Conservation (phyloP, 1,140 invertebrate species). For the Plutomurus gul region DNA sequence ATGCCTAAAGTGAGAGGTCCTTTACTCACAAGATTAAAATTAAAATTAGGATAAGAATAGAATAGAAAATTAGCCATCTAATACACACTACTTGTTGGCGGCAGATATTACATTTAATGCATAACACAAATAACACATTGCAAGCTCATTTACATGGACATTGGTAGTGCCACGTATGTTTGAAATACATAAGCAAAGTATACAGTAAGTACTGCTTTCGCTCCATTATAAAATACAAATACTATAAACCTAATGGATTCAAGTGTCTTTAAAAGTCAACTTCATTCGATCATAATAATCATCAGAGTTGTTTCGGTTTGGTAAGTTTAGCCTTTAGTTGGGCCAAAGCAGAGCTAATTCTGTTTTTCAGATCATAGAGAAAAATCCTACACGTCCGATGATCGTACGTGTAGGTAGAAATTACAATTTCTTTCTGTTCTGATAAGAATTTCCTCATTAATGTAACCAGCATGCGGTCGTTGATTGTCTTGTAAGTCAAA, state of each 20-base stretch:
- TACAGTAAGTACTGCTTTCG: no score
- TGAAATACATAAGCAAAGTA: no score
- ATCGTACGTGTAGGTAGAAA: constrained; percentile 37
- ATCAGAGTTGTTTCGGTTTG: neutral
- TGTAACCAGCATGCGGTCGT: constrained; percentile 52
- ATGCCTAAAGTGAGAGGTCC: neutral
- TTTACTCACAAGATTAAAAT: neutral
- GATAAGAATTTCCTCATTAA: constrained; percentile 55
- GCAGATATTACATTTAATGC: no score
- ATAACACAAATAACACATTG: no score
- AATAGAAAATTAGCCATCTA: no score
- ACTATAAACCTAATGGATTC: neutral
- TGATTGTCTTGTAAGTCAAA: constrained; percentile 50
- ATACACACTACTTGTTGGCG: no score
- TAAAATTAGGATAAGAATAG: no score
- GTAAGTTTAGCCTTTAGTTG: neutral
- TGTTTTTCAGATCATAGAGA: constrained; percentile 26
- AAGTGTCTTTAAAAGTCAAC: neutral
- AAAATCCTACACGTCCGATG: constrained; percentile 28
- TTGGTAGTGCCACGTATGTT: no score
- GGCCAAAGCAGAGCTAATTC: constrained; percentile 13
- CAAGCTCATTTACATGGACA: no score
- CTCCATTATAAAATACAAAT: neutral
- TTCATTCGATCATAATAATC: neutral
- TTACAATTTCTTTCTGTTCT: constrained; percentile 41